phyloP scores from a whole-genome alignment of 2,797 vertebrate species.

The Fratercula arctica region DNA sequence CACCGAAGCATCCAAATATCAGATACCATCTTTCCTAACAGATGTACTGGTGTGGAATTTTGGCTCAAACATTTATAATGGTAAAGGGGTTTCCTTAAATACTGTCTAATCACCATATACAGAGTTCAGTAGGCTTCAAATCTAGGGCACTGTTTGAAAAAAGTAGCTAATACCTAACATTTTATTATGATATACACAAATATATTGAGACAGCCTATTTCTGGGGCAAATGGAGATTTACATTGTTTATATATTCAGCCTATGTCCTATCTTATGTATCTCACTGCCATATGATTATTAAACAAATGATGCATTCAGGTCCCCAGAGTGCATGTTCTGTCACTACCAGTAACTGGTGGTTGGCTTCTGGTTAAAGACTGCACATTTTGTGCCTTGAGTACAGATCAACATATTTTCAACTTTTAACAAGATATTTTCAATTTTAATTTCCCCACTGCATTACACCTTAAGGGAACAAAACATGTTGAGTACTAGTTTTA shows the following conservation, averaged over 20 bases:
- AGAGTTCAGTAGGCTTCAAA: not conserved
- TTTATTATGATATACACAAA: not conserved
- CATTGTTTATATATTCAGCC: not conserved
- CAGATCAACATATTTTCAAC: not conserved
- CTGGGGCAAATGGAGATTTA: not conserved
- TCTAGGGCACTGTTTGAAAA: not conserved
- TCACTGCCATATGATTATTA: not conserved
- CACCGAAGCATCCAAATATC: not conserved
- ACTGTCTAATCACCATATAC: not conserved
- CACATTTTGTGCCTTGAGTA: not conserved
- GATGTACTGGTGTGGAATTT: not conserved
- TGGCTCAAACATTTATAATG: not conserved
- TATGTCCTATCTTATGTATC: not conserved
- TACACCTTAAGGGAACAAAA: not conserved
- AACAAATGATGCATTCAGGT: not conserved
- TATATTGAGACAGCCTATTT: not conserved
- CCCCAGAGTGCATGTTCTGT: not conserved
- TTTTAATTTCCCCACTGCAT: not conserved
- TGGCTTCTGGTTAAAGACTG: not conserved
- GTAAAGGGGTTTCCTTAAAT: not conserved
- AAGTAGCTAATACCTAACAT: not conserved
- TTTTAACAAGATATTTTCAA: too few relatives aligned
- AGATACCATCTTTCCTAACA: not conserved
- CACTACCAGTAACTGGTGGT: not conserved
- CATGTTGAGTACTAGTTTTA: not conserved